Percentiles rank a stretch among this genome's conserved stretches.
Conservation (phyloP, 2,888 invertebrate genomes). For the Temnothorax rugatulus region DNA sequence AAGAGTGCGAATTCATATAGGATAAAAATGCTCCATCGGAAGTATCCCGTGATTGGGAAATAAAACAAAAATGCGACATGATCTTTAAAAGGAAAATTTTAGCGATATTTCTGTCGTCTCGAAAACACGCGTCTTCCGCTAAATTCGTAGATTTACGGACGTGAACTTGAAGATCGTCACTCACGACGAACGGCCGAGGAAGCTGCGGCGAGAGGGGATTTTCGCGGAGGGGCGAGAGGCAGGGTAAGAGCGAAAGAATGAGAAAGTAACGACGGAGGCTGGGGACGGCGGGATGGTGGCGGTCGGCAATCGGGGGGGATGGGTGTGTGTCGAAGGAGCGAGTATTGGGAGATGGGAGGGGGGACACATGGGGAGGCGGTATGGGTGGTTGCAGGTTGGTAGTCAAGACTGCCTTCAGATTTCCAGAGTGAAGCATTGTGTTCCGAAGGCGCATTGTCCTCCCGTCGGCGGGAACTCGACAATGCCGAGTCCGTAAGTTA, state of each 20-base stretch:
- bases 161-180: slow-evolving; percentile 41
- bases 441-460: slow-evolving; percentile 83
- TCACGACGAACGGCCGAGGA: slow-evolving; percentile 12
- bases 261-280: slow-evolving; percentile 69
- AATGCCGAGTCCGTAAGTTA: slow-evolving; percentile 83
- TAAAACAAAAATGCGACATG: neutral
- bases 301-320: slow-evolving; percentile 59
- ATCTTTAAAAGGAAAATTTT: neutral
- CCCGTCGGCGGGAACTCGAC: slow-evolving; percentile 82
- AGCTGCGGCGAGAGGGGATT: slow-evolving; percentile 6
- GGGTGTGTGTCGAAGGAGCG: slow-evolving; percentile 67
- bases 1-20: slow-evolving; percentile 22
- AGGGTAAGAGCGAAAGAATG: slow-evolving; percentile 62
- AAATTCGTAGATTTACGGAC: slow-evolving; percentile 5
- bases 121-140: neutral
- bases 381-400: slow-evolving; percentile 74
- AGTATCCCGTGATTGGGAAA: neutral
- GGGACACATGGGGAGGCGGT: slow-evolving; percentile 53
- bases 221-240: neutral
- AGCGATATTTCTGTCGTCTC: neutral
- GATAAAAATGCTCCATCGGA: neutral
- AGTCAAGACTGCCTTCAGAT: slow-evolving; percentile 80
- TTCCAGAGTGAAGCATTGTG: slow-evolving; percentile 82
- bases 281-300: slow-evolving; percentile 21
- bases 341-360: slow-evolving; percentile 69